Conservation (phyloP, 2,888 invertebrate species). For the Chrysotoxum bicinctum region DNA sequence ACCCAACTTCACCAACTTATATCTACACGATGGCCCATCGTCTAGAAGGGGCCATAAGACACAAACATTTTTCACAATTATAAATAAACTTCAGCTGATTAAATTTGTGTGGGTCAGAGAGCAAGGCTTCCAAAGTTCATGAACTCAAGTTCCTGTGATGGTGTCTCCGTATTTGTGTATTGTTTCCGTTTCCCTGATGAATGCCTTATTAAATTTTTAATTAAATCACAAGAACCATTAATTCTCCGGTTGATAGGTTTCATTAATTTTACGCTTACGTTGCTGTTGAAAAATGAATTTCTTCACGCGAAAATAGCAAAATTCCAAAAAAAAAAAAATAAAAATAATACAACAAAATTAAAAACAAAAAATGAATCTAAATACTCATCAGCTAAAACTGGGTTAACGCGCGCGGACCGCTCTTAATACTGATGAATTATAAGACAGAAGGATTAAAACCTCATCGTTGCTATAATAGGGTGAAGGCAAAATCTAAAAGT, state of each 20-base stretch:
- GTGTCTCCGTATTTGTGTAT: not conserved
- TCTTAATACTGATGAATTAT: conserved; percentile 59
- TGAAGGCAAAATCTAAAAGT: not conserved
- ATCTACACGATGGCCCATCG: no score
- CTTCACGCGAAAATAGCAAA: not conserved
- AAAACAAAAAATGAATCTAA: not conserved
- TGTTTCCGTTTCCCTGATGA: conserved; percentile 54
- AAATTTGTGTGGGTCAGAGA: not conserved
- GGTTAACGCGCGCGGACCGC: conserved; percentile 53
- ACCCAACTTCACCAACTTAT: no score
- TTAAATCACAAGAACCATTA: conserved; percentile 72
- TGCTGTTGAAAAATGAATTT: conserved; percentile 51
- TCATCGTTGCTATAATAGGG: conserved; percentile 1
- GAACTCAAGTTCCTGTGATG: not conserved
- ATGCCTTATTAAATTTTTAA: conserved; percentile 72
- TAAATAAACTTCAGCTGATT: not conserved
- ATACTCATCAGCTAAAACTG: conserved; percentile 46
- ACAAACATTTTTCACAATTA: not conserved
- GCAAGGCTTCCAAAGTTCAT: not conserved
- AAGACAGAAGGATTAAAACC: conserved; percentile 54
- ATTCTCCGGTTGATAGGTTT: conserved; percentile 70
- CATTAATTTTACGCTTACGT: conserved; percentile 72
- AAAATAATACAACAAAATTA: not conserved
- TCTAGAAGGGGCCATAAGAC: no score
- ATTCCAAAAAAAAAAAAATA: not conserved